Conservation (phyloP, 2,113 vertebrate species). For the Oceanites oceanicus region DNA sequence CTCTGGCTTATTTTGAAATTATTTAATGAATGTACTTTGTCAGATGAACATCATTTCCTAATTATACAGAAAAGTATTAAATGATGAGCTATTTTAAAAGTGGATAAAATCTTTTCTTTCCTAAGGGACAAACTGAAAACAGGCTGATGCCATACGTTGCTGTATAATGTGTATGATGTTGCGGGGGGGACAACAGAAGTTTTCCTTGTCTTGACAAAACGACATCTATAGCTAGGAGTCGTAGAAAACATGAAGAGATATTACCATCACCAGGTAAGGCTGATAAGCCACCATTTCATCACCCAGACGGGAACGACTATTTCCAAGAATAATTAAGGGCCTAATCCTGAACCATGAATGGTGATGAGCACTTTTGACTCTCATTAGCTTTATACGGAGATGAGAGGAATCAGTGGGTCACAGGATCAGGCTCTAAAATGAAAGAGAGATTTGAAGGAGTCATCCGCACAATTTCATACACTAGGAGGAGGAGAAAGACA, state of each 20-base stretch:
- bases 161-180: background rate
- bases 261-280: background rate
- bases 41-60: constrained; percentile 66
- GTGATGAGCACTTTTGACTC: constrained; percentile 1
- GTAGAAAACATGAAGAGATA: background rate
- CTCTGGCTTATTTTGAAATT: constrained; percentile 73
- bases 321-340: constrained; percentile 20
- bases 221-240: background rate
- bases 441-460: constrained; percentile 24
- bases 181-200: background rate
- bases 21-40: constrained; percentile 79
- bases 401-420: constrained; percentile 19
- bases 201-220: background rate
- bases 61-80: constrained; percentile 50
- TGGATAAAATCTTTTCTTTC: constrained; percentile 22
- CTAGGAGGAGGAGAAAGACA: background rate
- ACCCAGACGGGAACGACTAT: background rate
- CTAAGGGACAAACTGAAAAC: constrained; percentile 40
- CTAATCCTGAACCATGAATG: constrained; percentile 15
- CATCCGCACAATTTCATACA: background rate
- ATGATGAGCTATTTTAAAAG: constrained; percentile 45
- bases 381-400: constrained; percentile 36
- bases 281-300: accelerated
- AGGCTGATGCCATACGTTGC: background rate
- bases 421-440: constrained; percentile 38